Percentiles rank a stretch among this genome's conserved stretches.
Conservation (phyloP, 2,113 vertebrate genomes). For the Eidolon helvum region DNA sequence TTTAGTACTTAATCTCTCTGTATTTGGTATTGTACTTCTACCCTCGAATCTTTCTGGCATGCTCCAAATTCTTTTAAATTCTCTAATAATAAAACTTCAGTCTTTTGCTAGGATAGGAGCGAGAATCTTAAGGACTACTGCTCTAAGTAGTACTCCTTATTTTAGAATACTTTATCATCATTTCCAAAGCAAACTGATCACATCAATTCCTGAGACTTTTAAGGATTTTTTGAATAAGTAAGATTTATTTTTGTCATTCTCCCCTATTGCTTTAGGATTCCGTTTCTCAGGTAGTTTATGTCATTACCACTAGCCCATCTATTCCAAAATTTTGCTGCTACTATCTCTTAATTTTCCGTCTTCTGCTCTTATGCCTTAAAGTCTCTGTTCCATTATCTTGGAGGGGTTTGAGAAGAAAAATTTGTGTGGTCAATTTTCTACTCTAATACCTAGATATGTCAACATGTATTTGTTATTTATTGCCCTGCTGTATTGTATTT, state of each 20-base stretch:
- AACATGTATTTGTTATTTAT: neutral
- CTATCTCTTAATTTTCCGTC: neutral
- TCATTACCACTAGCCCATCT: neutral
- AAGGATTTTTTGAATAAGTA: neutral
- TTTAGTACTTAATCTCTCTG: neutral
- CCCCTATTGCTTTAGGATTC: neutral
- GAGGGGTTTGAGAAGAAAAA: neutral
- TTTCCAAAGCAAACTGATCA: neutral
- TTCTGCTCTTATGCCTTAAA: neutral
- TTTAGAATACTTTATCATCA: neutral
- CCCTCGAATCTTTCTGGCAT: neutral
- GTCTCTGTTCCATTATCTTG: neutral
- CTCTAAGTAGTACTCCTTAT: neutral
- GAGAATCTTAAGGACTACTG: neutral
- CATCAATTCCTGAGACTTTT: neutral
- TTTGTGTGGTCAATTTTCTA: neutral
- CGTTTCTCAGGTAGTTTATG: neutral
- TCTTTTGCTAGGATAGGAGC: neutral
- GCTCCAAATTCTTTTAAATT: neutral
- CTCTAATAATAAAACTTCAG: neutral
- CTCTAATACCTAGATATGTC: neutral
- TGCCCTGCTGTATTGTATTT: neutral
- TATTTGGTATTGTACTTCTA: neutral
- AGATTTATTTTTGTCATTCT: neutral
- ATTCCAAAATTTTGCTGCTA: neutral